Evolutionary conservation across 2,113 vertebrate species (phyloP).

Genomic region (Cebidichthys violaceus): DNA sequence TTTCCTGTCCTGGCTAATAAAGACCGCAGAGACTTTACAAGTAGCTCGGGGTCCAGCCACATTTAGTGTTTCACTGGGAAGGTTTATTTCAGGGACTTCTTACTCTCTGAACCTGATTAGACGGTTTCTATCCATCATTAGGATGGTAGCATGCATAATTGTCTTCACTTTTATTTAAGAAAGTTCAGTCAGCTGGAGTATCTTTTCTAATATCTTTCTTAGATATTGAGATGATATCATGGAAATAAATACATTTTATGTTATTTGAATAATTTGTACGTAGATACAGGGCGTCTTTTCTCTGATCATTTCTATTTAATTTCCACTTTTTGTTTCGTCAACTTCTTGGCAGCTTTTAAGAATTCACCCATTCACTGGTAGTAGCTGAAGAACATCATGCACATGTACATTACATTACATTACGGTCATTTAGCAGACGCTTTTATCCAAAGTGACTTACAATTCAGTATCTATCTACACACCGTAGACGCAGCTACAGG

Average conservation of each 20-base stretch:
- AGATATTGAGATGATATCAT: neutral
- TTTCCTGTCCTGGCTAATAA: slow-evolving; percentile 71
- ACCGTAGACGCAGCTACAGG: no score
- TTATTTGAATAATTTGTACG: neutral
- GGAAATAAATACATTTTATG: neutral
- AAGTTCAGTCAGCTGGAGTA: neutral
- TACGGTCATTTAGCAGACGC: no score
- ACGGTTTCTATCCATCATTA: neutral
- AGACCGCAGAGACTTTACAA: slow-evolving; percentile 61
- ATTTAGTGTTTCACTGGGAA: neutral
- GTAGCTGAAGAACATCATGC: neutral
- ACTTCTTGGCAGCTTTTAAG: neutral
- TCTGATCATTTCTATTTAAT: neutral
- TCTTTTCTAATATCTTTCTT: neutral
- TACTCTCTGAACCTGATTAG: neutral
- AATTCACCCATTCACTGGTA: neutral
- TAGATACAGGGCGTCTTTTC: neutral
- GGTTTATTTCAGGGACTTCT: neutral
- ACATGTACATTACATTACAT: no score
- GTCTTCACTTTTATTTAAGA: neutral
- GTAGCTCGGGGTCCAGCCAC: slow-evolving; percentile 31
- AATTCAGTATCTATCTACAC: no score
- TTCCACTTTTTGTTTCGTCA: neutral
- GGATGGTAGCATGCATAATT: neutral
- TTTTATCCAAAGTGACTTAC: no score